Base-by-base conservation (phyloP, 1,140 invertebrate genomes). In the Tetramorium simillimum region DNA sequence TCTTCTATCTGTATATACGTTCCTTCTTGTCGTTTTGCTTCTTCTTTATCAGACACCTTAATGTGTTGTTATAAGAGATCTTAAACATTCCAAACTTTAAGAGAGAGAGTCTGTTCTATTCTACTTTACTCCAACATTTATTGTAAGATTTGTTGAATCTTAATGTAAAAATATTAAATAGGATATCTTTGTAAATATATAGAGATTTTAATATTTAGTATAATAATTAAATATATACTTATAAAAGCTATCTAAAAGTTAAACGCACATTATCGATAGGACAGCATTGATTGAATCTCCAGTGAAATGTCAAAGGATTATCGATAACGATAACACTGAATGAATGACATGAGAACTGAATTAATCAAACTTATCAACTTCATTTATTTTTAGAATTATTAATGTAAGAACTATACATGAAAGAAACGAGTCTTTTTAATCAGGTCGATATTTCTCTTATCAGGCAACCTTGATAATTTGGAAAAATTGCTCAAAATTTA, bases 261-360 rank as follows among this genome's bases (percentile, higher is more conserved):
- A 53, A 69, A 28, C 14, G 4, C 24, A 40, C 6, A 80, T 49
- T 46, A 28, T 33, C 10, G 12, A 24, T 9, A 24, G 12, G 6
- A 46, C 37, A 40, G 16, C 28, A 69, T 81, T 56, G 46, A 67
- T 67, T 43, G n/a, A 43, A 56, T 21, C 0, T 70, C 16, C 1
- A 16, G 14, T 37, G n/a, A 84, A 70, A 82, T 49, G 16, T 72
- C 40, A 14, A 72, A 56, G 53, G 2, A 73, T 73, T 75, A 58
- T 73, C 18, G 21, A 67, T 37, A 73, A 33, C 18, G 21, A 28
- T 77, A 51, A 62, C 43, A 49, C 21, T 40, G 28, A 37, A 28
- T 62, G 40, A 72, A 18, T 58, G 18, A 60, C 7, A 75, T 49
- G 24, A 14, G 6, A 73, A 75, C 69, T 58, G 16, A 46, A 46